phyloP scores from a whole-genome alignment of 1,140 invertebrate genomes.

The Chymomyza costata region DNA sequence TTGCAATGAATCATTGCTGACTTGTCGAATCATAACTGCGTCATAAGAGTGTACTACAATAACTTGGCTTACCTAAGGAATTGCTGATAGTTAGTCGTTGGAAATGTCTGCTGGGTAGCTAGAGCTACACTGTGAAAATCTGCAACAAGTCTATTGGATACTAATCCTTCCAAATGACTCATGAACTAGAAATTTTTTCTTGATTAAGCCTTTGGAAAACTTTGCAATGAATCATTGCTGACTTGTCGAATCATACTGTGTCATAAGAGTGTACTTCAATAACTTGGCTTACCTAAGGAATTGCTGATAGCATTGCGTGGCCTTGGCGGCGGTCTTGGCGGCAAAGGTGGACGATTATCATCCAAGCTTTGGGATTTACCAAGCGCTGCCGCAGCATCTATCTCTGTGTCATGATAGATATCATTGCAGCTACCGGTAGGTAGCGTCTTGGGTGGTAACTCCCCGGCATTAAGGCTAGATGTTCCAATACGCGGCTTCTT shows the following conservation, averaged over 20 bases:
- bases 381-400: conserved; percentile 43
- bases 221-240: conserved; percentile 31
- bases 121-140: too few species aligned
- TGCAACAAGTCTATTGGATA: too few species aligned
- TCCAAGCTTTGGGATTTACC: conserved; percentile 46
- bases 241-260: not conserved
- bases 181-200: too few species aligned
- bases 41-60: conserved; percentile 15
- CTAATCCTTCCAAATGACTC: too few species aligned
- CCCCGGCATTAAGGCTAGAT: conserved; percentile 21
- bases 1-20: conserved; percentile 26
- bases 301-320: conserved; percentile 47
- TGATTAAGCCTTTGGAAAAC: conserved; percentile 28
- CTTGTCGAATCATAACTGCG: not conserved
- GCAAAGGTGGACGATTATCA: conserved; percentile 67
- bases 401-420: conserved; percentile 61
- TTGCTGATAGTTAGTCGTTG: conserved; percentile 27
- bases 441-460: conserved; percentile 39
- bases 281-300: conserved; percentile 65
- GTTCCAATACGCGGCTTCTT: conserved; percentile 45
- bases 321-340: conserved; percentile 67
- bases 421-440: conserved; percentile 48
- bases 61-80: conserved; percentile 65
- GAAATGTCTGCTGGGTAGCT: conserved; percentile 1
- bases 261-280: conserved; percentile 17